phyloP scores from a whole-genome alignment of 2,113 vertebrate species.

The Aldabrachelys gigantea region DNA sequence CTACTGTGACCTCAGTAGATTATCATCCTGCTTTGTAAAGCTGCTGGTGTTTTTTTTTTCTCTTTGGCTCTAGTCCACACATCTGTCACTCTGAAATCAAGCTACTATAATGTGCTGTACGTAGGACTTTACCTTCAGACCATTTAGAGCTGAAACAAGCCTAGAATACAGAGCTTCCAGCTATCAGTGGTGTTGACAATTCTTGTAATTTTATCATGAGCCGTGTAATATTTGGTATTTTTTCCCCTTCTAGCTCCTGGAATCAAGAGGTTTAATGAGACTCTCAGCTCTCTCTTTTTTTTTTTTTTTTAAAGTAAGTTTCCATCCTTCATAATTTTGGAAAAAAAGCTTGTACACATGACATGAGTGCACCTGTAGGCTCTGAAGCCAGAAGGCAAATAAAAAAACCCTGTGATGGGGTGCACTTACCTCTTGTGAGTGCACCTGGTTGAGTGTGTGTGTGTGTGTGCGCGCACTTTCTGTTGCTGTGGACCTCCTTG shows the following conservation, averaged over 20 bases:
- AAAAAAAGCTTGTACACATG: slow-evolving; percentile 11
- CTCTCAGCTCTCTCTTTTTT: background rate
- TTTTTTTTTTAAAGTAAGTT: slow-evolving; percentile 11
- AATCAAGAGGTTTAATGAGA: background rate
- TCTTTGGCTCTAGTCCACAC: background rate
- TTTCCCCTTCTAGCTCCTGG: background rate
- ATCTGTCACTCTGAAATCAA: background rate
- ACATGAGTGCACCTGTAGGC: background rate
- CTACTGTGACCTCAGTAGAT: background rate
- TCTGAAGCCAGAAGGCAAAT: slow-evolving; percentile 18
- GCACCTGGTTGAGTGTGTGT: too few relatives aligned
- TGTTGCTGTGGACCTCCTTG: too few relatives aligned
- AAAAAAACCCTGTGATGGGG: background rate
- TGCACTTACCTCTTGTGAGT: too few relatives aligned
- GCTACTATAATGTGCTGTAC: too few relatives aligned
- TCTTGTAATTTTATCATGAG: background rate
- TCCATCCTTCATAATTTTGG: background rate
- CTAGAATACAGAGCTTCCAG: background rate
- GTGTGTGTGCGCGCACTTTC: too few relatives aligned
- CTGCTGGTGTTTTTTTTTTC: background rate
- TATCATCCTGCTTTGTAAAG: background rate
- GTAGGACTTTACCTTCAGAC: too few relatives aligned
- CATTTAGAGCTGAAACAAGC: background rate
- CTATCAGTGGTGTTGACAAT: background rate
- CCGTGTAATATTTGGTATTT: background rate